Percentiles rank a stretch among this genome's conserved stretches.
These are phyloP conservation scores for Netelia melanura DNA, from an alignment of 2,888 invertebrate genomes.

Conservation along the genomic window DNA sequence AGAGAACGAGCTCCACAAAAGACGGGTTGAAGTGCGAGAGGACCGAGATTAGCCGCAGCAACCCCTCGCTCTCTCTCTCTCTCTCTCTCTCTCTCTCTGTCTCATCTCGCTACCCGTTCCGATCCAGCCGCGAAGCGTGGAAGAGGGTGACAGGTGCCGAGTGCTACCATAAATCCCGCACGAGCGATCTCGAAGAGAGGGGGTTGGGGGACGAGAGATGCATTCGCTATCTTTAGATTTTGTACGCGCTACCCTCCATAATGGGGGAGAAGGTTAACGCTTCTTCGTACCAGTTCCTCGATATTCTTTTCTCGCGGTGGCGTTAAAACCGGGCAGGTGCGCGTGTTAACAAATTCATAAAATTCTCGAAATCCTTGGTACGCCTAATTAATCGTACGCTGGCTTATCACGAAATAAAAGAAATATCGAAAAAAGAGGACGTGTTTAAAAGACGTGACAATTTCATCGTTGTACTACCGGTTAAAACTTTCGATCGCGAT, in stretches of 20 bases:
- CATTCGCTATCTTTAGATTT: slow-evolving; percentile 74
- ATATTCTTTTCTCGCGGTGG: slow-evolving; percentile 5
- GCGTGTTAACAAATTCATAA: slow-evolving; percentile 38
- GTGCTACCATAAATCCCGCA: slow-evolving; percentile 79
- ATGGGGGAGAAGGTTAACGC: slow-evolving; percentile 52
- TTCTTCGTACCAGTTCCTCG: background rate
- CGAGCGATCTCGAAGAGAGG: slow-evolving; percentile 61
- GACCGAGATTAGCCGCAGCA: slow-evolving; percentile 51
- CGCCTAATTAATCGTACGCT: too few species aligned
- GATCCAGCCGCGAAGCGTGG: slow-evolving; percentile 54
- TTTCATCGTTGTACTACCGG: too few species aligned
- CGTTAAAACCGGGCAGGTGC: slow-evolving; percentile 49
- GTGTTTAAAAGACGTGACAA: too few species aligned
- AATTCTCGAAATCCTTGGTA: slow-evolving; percentile 17
- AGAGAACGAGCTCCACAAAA: background rate
- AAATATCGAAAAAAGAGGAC: too few species aligned
- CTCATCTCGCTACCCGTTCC: slow-evolving; percentile 4
- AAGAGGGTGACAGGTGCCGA: slow-evolving; percentile 81
- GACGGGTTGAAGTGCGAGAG: background rate
- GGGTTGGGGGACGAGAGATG: slow-evolving; percentile 33
- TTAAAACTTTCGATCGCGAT: background rate
- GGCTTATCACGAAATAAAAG: too few species aligned
- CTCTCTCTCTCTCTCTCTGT: background rate
- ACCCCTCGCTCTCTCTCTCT: slow-evolving; percentile 8
- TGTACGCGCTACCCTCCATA: slow-evolving; percentile 47